A percentile compares a stretch with the other conserved stretches of the same genome.
phyloP scores from a whole-genome alignment of 1,140 invertebrate species.

The Temnothorax longispinosus region DNA sequence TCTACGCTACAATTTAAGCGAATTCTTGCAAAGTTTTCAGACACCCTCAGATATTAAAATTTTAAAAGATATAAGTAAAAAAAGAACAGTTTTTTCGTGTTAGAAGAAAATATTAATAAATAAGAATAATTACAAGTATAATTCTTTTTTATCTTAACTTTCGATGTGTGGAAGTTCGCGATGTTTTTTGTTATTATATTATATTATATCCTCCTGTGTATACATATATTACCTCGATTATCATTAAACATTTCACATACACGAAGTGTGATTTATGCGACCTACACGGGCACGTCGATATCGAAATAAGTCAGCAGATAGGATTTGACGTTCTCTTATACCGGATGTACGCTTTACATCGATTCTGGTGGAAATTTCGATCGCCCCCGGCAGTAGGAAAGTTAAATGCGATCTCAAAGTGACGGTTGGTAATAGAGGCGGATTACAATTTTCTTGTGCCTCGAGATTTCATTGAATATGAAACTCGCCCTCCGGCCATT shows the following conservation, averaged over 20 bases:
- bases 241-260: background rate
- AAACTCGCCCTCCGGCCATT: slow-evolving; percentile 33
- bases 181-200: background rate
- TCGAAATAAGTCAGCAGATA: slow-evolving; percentile 19
- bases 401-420: slow-evolving; percentile 11
- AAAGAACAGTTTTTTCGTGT: background rate
- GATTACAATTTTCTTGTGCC: slow-evolving; percentile 38
- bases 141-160: background rate
- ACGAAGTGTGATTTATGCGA: background rate
- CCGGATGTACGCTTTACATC: slow-evolving; percentile 19
- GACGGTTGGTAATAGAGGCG: slow-evolving; percentile 17
- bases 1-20: background rate
- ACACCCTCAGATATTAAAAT: background rate
- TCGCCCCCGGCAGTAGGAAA: background rate
- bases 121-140: background rate
- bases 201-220: background rate
- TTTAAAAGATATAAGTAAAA: background rate
- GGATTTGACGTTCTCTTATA: background rate
- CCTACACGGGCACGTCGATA: background rate
- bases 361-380: slow-evolving; percentile 24
- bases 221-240: background rate
- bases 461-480: slow-evolving; percentile 44
- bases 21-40: background rate
- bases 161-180: background rate
- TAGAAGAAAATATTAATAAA: slow-evolving; percentile 7